Conservation (phyloP, 2,113 vertebrate genomes). For the Origma solitaria region DNA sequence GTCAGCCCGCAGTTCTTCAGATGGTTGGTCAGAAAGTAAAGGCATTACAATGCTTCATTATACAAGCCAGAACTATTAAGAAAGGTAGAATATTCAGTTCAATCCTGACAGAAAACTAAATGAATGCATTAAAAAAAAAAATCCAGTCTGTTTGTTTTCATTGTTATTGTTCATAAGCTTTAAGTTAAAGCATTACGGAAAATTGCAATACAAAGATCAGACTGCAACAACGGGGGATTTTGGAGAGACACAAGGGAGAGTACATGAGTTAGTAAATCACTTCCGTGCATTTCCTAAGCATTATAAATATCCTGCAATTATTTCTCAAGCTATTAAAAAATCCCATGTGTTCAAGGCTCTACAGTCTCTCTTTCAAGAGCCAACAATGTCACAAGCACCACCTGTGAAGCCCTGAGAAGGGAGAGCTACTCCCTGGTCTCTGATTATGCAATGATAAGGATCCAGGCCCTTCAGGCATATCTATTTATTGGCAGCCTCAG, state of each 20-base stretch:
- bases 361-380: not conserved
- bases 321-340: not conserved
- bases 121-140: not conserved
- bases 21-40: not conserved
- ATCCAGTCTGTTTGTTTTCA: not conserved
- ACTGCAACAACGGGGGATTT: not conserved
- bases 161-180: not conserved
- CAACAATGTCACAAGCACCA: not conserved
- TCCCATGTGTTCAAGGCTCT: not conserved
- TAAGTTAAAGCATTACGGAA: not conserved
- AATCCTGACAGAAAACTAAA: not conserved
- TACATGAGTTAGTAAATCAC: not conserved
- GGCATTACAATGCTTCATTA: not conserved
- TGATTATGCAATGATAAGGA: conserved; percentile 31
- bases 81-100: not conserved
- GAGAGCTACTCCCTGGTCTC: not conserved
- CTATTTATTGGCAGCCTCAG: not conserved
- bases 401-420: not conserved
- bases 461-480: not conserved
- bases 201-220: not conserved
- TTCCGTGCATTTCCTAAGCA: not conserved
- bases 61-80: not conserved
- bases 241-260: not conserved
- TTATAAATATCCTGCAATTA: not conserved
- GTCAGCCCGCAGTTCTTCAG: not conserved